Conservation (phyloP, 2,797 vertebrate species). For the Etheostoma perlongum region DNA sequence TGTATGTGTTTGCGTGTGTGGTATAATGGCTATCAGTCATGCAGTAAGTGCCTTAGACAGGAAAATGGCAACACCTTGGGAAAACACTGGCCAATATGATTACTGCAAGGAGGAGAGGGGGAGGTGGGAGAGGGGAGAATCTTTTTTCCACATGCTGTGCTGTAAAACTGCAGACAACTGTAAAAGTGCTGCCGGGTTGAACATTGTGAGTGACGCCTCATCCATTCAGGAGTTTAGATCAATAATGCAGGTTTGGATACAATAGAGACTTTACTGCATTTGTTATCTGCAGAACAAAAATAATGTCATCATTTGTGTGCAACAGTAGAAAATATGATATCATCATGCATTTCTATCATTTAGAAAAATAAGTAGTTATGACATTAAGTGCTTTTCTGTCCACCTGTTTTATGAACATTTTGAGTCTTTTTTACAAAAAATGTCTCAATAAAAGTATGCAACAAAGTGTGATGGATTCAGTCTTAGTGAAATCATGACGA, state of each 20-base stretch:
- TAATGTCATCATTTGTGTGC: neutral
- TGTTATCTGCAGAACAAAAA: slow-evolving; percentile 16
- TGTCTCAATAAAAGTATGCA: neutral
- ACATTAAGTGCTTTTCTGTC: slow-evolving; percentile 3
- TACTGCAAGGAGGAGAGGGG: slow-evolving; percentile 41
- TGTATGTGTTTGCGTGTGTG: slow-evolving; percentile 35
- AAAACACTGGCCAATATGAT: slow-evolving; percentile 70
- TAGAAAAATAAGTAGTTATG: neutral
- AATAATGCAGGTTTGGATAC: slow-evolving; percentile 50
- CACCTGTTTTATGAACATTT: neutral
- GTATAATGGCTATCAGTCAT: slow-evolving; percentile 67
- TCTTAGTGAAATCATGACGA: neutral
- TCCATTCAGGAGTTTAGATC: slow-evolving; percentile 49
- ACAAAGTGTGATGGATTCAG: neutral
- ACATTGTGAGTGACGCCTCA: slow-evolving; percentile 16
- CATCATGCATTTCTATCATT: neutral
- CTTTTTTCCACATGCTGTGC: slow-evolving; percentile 58
- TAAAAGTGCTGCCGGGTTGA: slow-evolving; percentile 56
- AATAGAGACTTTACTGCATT: slow-evolving; percentile 25
- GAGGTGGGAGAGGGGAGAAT: neutral
- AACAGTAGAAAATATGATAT: neutral
- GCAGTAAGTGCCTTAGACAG: slow-evolving; percentile 71
- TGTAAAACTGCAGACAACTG: slow-evolving; percentile 58
- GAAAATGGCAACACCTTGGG: slow-evolving; percentile 74
- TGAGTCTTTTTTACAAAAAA: neutral